Conservation (phyloP, 92 coral and sea anemone species). For the Micromussa lordhowensis region DNA sequence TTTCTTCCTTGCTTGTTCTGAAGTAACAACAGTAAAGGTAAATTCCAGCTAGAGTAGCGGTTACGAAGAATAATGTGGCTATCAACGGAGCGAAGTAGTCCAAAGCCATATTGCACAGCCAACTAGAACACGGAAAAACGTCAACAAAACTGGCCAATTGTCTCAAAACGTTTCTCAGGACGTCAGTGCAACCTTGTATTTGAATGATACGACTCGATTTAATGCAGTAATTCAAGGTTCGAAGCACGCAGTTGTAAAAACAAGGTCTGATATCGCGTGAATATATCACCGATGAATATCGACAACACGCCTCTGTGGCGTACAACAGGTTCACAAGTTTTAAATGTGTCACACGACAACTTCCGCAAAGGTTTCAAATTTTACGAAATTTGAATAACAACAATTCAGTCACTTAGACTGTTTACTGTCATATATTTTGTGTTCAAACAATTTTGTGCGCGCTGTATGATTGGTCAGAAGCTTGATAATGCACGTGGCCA, state of each 20-base stretch:
- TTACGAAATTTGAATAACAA: neutral
- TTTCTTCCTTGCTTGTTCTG: neutral
- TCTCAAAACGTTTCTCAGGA: neutral
- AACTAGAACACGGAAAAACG: no score
- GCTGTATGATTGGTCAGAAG: neutral
- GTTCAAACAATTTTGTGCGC: no score
- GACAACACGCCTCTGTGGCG: neutral
- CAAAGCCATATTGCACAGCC: neutral
- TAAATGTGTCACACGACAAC: neutral
- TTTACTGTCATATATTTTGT: no score
- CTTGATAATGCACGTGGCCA: neutral
- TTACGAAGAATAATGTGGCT: neutral
- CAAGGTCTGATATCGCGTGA: neutral
- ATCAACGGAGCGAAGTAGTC: conserved; percentile 15
- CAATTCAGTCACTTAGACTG: neutral
- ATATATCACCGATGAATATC: neutral
- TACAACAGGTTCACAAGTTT: neutral
- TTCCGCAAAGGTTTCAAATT: neutral
- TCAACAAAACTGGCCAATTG: neutral
- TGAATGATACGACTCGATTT: neutral
- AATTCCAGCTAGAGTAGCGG: neutral
- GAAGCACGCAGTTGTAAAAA: neutral
- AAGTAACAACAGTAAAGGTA: conserved; percentile 3
- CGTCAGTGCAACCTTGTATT: neutral
- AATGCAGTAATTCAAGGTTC: neutral